Base-by-base conservation (phyloP, 2,797 vertebrate genomes). In the Momotus momota region DNA sequence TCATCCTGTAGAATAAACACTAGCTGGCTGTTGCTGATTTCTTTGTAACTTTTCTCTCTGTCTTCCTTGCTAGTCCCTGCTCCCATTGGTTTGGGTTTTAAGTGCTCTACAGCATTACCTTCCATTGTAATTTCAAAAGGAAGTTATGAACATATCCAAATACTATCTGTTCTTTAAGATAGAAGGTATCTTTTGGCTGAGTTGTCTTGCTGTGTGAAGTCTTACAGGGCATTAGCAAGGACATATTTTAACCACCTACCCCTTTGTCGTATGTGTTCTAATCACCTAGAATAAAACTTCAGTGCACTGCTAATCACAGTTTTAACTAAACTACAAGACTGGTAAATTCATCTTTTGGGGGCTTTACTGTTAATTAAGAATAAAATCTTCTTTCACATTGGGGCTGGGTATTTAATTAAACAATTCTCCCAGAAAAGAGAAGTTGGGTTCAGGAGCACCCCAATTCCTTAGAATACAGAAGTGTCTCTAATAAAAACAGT, bases 1-100 rank as follows among this genome's bases (percentile, higher is more conserved):
- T 5, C 2, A 0, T n/a, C 8, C 5, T 2, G 4, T 22, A 33
- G 19, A 75, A n/a, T 25, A 67, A 66, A 49, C 33, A 17, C 10
- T 48, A 41, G 10, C 29, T 74, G 26, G 2, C 16, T 54, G 11
- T 43, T 81, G 43, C 14, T 40, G 9, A 26, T 22, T 81, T 40
- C 31, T 60, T n/a, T 60, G 16, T 60, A 40, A 54, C 33, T 33
- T 85, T 65, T 65, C 26, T 52, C 9, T 40, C 29, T 31, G 11
- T 9, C n/a, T 69, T 73, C 35, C 21, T 73, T 57, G 12, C 20
- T 35, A 57, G 29, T 7, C 20, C 2, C 38, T 67, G 14, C 2
- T 79, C 18, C 16, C 9, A 21, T 27, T 33, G 4, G 19, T 61
- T 84, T 1, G 1, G 49, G 46, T 73, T 67, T 73, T 62, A 51